Evolutionary conservation across 2,797 vertebrate genomes (phyloP).

Genomic region (Fistularia tabacaria): DNA sequence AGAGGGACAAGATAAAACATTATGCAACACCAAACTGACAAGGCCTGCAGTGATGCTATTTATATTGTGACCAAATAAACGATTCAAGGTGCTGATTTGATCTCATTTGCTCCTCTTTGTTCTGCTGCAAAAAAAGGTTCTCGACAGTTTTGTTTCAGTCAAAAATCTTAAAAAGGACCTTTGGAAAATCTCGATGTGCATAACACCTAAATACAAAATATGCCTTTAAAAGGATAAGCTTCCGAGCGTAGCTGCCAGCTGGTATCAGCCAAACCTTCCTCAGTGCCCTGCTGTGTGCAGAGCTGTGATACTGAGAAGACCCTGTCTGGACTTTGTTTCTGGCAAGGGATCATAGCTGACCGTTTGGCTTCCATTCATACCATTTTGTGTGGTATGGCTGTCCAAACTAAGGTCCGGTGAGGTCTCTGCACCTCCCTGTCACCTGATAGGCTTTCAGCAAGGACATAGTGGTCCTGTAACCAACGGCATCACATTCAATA

Average conservation of each 20-base stretch:
- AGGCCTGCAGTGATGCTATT: constrained; percentile 12
- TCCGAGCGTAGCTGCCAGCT: constrained; percentile 18
- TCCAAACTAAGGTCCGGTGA: constrained; percentile 14
- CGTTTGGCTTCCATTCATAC: constrained; percentile 21
- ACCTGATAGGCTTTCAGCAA: constrained; percentile 1
- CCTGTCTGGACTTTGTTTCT: constrained; percentile 1
- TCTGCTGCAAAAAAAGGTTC: too few species aligned
- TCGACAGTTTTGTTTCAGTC: too few species aligned
- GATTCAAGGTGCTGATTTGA: constrained; percentile 1
- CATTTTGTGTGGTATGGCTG: background rate
- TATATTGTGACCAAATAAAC: constrained; percentile 10
- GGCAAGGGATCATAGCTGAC: constrained; percentile 27
- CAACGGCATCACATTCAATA: too few species aligned
- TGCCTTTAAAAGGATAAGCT: constrained; percentile 24
- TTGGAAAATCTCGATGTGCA: constrained; percentile 3
- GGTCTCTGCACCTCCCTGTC: constrained; percentile 19
- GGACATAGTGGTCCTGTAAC: too few species aligned
- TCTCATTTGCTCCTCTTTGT: background rate
- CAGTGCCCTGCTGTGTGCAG: constrained; percentile 14
- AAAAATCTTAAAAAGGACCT: background rate
- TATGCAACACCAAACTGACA: constrained; percentile 14
- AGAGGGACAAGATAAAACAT: constrained; percentile 5
- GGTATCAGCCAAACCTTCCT: constrained; percentile 9
- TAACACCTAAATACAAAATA: constrained; percentile 10
- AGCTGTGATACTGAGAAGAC: constrained; percentile 24